Evolutionary conservation across 2,113 vertebrate genomes (phyloP).

Genomic region (Anguilla rostrata): DNA sequence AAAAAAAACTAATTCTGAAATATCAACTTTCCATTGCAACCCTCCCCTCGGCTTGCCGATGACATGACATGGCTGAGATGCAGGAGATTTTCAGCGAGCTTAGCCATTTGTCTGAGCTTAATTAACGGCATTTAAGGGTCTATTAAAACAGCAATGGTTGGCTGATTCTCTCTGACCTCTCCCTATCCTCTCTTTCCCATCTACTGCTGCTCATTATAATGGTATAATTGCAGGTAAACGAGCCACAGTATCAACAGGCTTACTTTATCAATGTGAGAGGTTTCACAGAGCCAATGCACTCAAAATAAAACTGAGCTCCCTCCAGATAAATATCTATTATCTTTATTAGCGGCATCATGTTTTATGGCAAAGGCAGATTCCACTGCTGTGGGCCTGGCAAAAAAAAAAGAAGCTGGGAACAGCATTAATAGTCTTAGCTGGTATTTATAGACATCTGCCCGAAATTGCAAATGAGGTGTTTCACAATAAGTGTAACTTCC

Average conservation of each 20-base stretch:
- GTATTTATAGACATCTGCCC: background rate
- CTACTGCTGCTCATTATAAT: slow-evolving; percentile 71
- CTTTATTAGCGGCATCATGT: slow-evolving; percentile 54
- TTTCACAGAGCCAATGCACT: slow-evolving; percentile 59
- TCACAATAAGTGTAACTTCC: background rate
- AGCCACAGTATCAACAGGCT: slow-evolving; percentile 66
- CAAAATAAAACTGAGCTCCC: slow-evolving; percentile 64
- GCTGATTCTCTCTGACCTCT: slow-evolving; percentile 67
- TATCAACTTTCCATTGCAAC: slow-evolving; percentile 44
- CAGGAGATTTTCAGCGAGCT: slow-evolving; percentile 54
- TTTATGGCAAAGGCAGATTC: slow-evolving; percentile 61
- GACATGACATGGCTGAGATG: slow-evolving; percentile 47
- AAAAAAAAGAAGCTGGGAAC: background rate
- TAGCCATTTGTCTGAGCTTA: slow-evolving; percentile 64
- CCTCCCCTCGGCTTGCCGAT: slow-evolving; percentile 40
- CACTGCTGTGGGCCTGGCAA: slow-evolving; percentile 26
- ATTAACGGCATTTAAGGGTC: slow-evolving; percentile 77
- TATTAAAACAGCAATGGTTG: slow-evolving; percentile 74
- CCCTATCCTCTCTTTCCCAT: slow-evolving; percentile 55
- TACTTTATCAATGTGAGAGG: slow-evolving; percentile 70
- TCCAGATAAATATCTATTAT: slow-evolving; percentile 69
- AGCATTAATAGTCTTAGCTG: background rate
- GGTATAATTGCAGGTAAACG: slow-evolving; percentile 75
- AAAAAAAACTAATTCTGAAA: slow-evolving; percentile 50
- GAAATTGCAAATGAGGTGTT: background rate